Percentiles rank a stretch among this genome's conserved stretches.
Evolutionary conservation across 2,113 vertebrate genomes (phyloP).

Genomic region (Seriola aureovittata): DNA sequence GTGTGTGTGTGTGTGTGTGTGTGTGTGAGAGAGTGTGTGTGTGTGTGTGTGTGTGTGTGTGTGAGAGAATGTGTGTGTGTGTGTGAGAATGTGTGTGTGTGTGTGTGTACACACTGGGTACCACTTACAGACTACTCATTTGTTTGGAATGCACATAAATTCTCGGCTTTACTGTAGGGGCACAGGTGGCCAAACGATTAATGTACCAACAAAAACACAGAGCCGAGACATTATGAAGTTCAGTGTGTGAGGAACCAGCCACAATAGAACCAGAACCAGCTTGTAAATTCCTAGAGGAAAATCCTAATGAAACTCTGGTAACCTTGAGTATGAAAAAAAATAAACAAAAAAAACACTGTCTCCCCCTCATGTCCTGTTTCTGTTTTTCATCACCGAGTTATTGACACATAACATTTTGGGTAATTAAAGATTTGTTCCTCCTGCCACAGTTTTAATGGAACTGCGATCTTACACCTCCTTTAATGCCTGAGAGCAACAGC

Average conservation of each 20-base stretch:
- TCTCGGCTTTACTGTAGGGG: conserved; percentile 72
- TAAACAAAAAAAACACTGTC: not conserved
- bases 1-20: conserved; percentile 10
- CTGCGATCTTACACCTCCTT: not conserved
- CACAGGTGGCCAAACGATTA: conserved; percentile 80
- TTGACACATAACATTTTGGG: not conserved
- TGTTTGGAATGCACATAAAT: conserved; percentile 84
- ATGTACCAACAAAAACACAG: conserved; percentile 72
- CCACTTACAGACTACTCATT: conserved; percentile 66
- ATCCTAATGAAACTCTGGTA: conserved; percentile 58
- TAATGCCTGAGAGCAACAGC: not conserved
- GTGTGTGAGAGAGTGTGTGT: not conserved
- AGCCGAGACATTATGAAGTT: conserved; percentile 67
- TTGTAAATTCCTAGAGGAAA: conserved; percentile 73
- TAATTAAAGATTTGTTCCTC: not conserved
- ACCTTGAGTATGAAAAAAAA: conserved; percentile 2
- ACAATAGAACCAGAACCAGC: conserved; percentile 76
- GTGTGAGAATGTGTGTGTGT: not conserved
- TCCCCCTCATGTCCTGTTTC: not conserved
- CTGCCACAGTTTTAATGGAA: not conserved
- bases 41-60: conserved; percentile 10
- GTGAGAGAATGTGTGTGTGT: conserved; percentile 8
- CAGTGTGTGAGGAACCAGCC: conserved; percentile 66
- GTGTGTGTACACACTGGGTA: conserved; percentile 13
- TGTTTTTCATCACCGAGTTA: not conserved